phyloP scores from a whole-genome alignment of 2,797 vertebrate species.

The Pipistrellus nathusii region DNA sequence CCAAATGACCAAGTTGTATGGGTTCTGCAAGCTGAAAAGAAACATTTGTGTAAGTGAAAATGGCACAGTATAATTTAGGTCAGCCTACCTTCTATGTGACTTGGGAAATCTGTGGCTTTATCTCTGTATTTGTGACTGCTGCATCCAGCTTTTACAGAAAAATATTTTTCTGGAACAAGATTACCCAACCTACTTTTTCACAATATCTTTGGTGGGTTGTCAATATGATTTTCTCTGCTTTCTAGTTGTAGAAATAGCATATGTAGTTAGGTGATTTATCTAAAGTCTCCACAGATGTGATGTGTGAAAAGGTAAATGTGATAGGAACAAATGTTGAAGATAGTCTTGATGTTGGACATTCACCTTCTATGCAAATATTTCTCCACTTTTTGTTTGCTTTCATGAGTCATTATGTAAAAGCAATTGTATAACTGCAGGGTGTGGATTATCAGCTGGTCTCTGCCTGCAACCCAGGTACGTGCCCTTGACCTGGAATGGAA shows the following conservation, averaged over 20 bases:
- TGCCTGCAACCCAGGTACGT: too few relatives aligned
- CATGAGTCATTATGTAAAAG: conserved; percentile 30
- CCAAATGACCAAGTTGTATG: neutral
- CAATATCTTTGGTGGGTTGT: neutral
- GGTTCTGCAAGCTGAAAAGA: neutral
- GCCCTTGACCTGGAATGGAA: neutral
- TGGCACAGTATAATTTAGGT: neutral
- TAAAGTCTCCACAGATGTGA: neutral
- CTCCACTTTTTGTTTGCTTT: neutral
- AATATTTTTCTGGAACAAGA: neutral
- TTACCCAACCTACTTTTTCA: neutral
- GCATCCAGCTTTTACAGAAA: neutral
- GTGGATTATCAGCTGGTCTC: neutral
- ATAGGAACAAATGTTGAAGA: neutral
- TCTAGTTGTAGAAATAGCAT: neutral
- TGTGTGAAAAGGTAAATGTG: neutral
- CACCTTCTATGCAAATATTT: conserved; percentile 20
- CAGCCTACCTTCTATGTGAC: neutral
- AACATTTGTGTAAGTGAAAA: neutral
- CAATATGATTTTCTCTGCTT: neutral
- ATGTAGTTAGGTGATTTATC: neutral
- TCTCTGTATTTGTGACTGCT: neutral
- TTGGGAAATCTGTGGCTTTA: neutral
- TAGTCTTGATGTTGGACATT: neutral
- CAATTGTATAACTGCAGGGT: neutral